These are phyloP conservation scores for Cynocephalus volans DNA, from an alignment of 2,113 vertebrate species.

Conservation along the genomic window DNA sequence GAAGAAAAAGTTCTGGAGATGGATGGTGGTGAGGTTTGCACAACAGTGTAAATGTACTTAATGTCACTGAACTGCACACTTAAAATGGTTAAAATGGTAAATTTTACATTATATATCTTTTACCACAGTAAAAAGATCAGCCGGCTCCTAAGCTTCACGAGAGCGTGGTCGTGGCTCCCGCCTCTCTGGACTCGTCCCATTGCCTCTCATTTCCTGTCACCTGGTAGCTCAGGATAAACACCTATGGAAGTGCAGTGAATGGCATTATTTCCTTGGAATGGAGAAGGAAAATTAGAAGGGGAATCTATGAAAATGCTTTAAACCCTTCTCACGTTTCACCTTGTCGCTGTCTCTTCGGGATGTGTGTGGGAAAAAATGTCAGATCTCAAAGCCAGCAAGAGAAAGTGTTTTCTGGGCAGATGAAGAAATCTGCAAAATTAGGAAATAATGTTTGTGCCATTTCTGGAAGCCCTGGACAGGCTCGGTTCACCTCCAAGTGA, in stretches of 20 bases:
- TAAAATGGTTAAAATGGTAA: neutral
- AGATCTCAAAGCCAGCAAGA: conserved; percentile 74
- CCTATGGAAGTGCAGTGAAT: neutral
- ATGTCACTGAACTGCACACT: neutral
- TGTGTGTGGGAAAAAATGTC: conserved; percentile 37
- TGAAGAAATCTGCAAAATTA: conserved; percentile 85
- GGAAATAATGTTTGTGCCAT: conserved; percentile 75
- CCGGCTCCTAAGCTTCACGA: too few relatives aligned
- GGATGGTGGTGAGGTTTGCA: too few relatives aligned
- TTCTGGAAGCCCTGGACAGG: conserved; percentile 76
- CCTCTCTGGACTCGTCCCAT: neutral
- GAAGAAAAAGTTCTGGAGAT: neutral
- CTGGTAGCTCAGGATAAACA: conserved; percentile 7
- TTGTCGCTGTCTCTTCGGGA: conserved; percentile 12
- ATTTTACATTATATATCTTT: neutral
- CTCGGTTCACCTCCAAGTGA: conserved; percentile 81
- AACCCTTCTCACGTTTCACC: conserved; percentile 74
- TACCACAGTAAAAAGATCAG: neutral
- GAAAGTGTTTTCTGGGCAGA: conserved; percentile 81
- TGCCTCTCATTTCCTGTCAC: neutral
- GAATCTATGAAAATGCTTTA: conserved; percentile 46
- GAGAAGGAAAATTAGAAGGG: conserved; percentile 71
- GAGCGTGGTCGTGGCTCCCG: fast-evolving
- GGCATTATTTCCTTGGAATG: conserved; percentile 55
- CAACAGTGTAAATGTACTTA: neutral